Base-by-base conservation (phyloP, 2,797 vertebrate species). In the Channallabes apus region DNA sequence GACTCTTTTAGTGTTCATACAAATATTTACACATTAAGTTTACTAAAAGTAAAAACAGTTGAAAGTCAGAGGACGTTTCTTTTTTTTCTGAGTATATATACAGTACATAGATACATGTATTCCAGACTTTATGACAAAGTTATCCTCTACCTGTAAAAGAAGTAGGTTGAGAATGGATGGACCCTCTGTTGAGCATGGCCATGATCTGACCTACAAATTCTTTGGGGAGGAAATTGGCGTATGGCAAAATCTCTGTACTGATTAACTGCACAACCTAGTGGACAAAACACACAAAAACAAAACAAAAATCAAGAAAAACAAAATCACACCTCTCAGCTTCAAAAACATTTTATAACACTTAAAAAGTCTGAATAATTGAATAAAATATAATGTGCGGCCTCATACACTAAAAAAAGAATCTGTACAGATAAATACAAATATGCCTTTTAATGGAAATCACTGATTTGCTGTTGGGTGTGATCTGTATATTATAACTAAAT, bases 191-290 rank as follows among this genome's bases (percentile, higher is more conserved):
- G 82, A 99, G 97, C 98, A 99, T 99, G n/a, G 97, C 94, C 98
- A 99, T 99, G 91, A 99, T 99, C 87, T 98, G 97, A 82, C 96
- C 96, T 82, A 99, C 98, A 93, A 99, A 99, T 90, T 99, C 98
- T 96, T 98, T 99, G 90, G 98, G 98, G 94, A 99, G 99, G 93
- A 99, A 99, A 93, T 98, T 99, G 93, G 98, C 98, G 86, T 98
- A 99, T 0, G 98, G 98, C 89, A 99, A 93, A 93, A 99, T 98
- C 93, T 99, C 98, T 86, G 96, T 96, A 94, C 98, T 99, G 94
- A 99, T 99, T 88, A 99, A 95, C 88, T 98, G 98, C 67, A 99
- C 98, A 88, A 99, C 98, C 98, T 99, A 88, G 88, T 80, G 83
- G 87, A 68, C 27, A 67, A 94, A 93, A 58, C 8, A 75, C 58